Evolutionary conservation across 2,888 invertebrate species (phyloP), one percentile per base, ranked within the genome.

Genomic region (Idaea dimidiata): DNA sequence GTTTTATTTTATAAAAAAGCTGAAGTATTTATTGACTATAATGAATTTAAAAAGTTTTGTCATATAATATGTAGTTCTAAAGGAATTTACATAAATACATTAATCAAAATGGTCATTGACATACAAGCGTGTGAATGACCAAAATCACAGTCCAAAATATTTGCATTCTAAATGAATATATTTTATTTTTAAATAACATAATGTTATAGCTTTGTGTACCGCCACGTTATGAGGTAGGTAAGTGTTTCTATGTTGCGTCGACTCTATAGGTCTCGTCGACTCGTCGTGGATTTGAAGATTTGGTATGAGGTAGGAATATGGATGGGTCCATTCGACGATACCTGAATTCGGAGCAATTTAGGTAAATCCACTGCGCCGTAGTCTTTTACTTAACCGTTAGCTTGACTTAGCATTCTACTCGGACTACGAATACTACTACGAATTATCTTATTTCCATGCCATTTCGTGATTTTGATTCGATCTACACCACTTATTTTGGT

Each of bases 361-460:
- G 84, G 82, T 86, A 89, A 89, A 88, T 87, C 86, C 80, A 78
- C 77, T 79, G 56, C 18, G 18, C 16, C 16, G 54, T 81, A 89
- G 87, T 88, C 84, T 75, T 79, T 75, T 68, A 75, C 78, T 76
- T 76, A 78, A 86, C 91, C 90, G 91, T 91, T 91, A 91, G 68
- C 77, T 66, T 68, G 74, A 67, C 75, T 89, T 88, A 85, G 75
- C 79, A 90, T 91, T 89, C 89, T 67, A 73, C 72, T 68, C 83
- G 72, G 76, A 74, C 69, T 43, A 8, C 43, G 8, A 43, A 8
- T 10, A 73, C 75, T 78, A 78, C 72, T 74, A 80, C 77, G 81
- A 87, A 88, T 87, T 83, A 89, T 90, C 85, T 87, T 83, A 86
- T 87, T 86, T 84, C 81, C 76, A 84, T 77, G 81, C 77, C 73